Conservation (phyloP, 2,797 vertebrate species). For the Phoeniculus purpureus region DNA sequence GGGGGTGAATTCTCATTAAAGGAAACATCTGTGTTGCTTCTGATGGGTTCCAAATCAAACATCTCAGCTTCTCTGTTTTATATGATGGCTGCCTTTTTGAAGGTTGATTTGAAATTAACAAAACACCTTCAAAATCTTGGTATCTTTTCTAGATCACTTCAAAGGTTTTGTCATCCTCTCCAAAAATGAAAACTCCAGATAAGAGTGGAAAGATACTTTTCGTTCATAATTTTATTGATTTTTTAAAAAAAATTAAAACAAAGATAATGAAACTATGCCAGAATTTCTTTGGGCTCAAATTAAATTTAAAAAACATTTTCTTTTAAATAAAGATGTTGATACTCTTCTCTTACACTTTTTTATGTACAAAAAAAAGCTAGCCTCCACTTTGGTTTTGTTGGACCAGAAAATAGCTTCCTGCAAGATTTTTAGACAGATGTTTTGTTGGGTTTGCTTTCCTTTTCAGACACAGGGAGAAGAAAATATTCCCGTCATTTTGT, state of each 20-base stretch:
- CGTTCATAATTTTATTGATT: neutral
- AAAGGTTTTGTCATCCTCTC: neutral
- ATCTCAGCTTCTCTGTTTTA: conserved; percentile 4
- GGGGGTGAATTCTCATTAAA: neutral
- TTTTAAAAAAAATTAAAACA: neutral
- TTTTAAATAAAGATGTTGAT: neutral
- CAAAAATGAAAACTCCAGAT: neutral
- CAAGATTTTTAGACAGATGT: conserved; percentile 3
- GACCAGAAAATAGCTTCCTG: conserved; percentile 1
- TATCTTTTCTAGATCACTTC: neutral
- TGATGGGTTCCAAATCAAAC: neutral
- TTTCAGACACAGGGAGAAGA: conserved; percentile 13
- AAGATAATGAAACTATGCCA: neutral
- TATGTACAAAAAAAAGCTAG: neutral
- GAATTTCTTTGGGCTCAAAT: neutral
- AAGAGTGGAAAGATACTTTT: neutral
- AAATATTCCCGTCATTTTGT: conserved; percentile 35
- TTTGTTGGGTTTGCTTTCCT: conserved; percentile 16
- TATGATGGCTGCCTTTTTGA: neutral
- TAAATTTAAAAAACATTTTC: neutral
- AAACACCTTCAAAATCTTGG: neutral
- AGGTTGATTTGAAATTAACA: neutral
- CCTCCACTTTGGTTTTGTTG: neutral
- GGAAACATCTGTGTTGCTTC: neutral
- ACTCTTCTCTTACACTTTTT: neutral